Evolutionary conservation across 2,113 vertebrate genomes (phyloP).

Genomic region (Rhinichthys klamathensis): DNA sequence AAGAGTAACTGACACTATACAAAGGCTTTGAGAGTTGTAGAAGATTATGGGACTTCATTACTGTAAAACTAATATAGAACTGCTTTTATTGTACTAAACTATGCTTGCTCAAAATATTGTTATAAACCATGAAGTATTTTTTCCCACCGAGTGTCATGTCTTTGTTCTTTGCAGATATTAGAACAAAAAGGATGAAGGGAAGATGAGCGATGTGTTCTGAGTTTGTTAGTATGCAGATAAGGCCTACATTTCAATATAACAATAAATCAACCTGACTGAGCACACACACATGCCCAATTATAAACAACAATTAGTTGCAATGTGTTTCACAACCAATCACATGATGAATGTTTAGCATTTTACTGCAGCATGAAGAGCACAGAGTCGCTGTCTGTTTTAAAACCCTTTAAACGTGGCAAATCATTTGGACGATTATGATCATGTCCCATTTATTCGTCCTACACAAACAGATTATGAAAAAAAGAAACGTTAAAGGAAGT

Average conservation of each 20-base stretch:
- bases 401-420: conserved; percentile 11
- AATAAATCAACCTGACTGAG: conserved; percentile 55
- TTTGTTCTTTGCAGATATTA: conserved; percentile 28
- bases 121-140: background rate
- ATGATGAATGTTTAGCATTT: conserved; percentile 30
- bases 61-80: conserved; percentile 1
- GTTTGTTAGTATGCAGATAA: conserved; percentile 59
- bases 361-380: background rate
- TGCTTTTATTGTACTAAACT: background rate
- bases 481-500: background rate
- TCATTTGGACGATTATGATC: conserved; percentile 10
- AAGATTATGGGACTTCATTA: background rate
- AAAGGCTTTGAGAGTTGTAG: background rate
- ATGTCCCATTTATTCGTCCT: background rate
- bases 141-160: background rate
- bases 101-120: background rate
- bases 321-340: conserved; percentile 34
- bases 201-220: conserved; percentile 48
- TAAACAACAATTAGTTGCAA: conserved; percentile 60
- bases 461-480: background rate
- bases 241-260: conserved; percentile 47
- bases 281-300: conserved; percentile 49
- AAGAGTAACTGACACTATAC: background rate
- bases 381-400: background rate
- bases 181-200: conserved; percentile 7